phyloP scores from a whole-genome alignment of 2,113 vertebrate species.

The Apaloderma vittatum region DNA sequence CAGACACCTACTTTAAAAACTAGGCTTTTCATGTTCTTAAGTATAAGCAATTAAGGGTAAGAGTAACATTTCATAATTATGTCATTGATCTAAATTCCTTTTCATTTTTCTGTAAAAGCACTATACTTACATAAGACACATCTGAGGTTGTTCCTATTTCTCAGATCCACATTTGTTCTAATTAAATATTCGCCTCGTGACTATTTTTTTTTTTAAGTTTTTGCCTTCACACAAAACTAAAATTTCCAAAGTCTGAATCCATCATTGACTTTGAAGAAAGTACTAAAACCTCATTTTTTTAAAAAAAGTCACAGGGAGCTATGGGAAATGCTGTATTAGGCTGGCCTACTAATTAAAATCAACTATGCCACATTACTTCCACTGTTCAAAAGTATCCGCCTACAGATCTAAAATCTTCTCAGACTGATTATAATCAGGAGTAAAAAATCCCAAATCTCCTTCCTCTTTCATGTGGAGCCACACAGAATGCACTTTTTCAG shows the following conservation, averaged over 20 bases:
- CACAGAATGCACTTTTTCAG: constrained; percentile 55
- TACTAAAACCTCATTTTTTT: neutral
- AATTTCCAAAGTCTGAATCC: constrained; percentile 12
- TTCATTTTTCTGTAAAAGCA: neutral
- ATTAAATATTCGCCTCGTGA: constrained; percentile 20
- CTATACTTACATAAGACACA: neutral
- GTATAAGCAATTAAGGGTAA: constrained; percentile 54
- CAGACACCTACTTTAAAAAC: constrained; percentile 11
- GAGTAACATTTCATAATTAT: constrained; percentile 40
- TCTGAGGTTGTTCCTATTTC: neutral
- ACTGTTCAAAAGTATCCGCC: constrained; percentile 42
- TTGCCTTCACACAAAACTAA: constrained; percentile 2
- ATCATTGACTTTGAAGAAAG: constrained; percentile 52
- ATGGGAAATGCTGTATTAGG: constrained; percentile 31
- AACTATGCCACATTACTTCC: constrained; percentile 33
- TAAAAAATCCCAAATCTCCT: constrained; percentile 52
- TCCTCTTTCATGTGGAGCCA: constrained; percentile 76
- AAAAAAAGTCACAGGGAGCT: neutral
- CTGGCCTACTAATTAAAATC: constrained; percentile 74
- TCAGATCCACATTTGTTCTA: neutral
- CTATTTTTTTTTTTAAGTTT: neutral
- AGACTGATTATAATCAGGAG: constrained; percentile 54
- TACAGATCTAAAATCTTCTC: constrained; percentile 49
- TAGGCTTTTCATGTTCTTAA: constrained; percentile 40
- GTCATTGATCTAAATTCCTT: constrained; percentile 36